phyloP scores from a whole-genome alignment of 2,797 vertebrate species.

The Pipistrellus kuhlii region DNA sequence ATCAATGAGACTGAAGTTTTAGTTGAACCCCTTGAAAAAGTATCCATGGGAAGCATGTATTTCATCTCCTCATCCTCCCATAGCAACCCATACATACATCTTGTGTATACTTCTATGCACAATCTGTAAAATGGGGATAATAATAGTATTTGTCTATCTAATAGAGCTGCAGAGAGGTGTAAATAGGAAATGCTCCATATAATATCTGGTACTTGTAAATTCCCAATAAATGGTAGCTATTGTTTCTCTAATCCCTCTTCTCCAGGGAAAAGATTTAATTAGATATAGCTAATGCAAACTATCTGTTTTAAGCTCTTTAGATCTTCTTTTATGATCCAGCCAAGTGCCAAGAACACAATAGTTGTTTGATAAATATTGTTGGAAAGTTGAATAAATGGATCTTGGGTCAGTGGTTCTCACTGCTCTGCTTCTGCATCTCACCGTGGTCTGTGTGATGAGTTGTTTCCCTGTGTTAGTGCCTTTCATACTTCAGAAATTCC shows the following conservation, averaged over 20 bases:
- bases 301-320: slow-evolving; percentile 4
- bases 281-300: not conserved
- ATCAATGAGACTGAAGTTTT: slow-evolving; percentile 5
- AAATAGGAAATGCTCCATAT: not conserved
- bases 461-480: not conserved
- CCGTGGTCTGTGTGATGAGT: not conserved
- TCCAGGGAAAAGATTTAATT: slow-evolving; percentile 21
- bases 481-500: not conserved
- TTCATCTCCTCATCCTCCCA: not conserved
- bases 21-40: slow-evolving; percentile 3
- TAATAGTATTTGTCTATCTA: not conserved
- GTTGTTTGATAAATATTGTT: not conserved
- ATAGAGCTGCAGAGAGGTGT: not conserved
- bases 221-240: not conserved
- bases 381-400: not conserved
- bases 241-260: not conserved
- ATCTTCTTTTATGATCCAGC: not conserved
- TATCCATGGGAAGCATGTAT: not conserved
- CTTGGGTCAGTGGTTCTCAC: not conserved
- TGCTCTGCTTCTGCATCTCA: not conserved
- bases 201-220: not conserved
- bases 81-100: not conserved
- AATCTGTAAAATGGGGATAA: not conserved
- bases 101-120: not conserved
- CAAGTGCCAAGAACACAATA: not conserved